Base-by-base conservation (phyloP, 2,797 vertebrate species). In the Bucorvus abyssinicus region DNA sequence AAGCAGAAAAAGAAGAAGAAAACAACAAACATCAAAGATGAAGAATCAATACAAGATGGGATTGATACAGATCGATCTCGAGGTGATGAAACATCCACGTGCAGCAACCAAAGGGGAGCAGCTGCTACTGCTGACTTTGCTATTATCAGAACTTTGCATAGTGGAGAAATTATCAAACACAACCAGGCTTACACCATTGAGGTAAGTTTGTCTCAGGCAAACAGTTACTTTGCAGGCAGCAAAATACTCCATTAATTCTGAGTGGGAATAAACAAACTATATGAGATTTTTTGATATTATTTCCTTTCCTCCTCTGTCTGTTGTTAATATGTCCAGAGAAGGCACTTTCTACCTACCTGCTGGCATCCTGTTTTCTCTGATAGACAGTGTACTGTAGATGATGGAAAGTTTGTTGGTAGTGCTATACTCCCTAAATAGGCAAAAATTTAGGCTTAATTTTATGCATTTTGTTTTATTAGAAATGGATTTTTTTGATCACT, bases 1-100 rank as follows among this genome's bases (percentile, higher is more conserved):
- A 99, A 98, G 91, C 98, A 98, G 97, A 99, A 99, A 90, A 99
- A 98, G 97, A 99, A 98, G 97, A 99, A 98, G 96, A 99, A 98
- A 96, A 78, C 92, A 2, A 94, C 89, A 34, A 97, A 98, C 55
- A 97, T 95, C 70, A 98, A 98, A 97, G 97, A 97, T 87, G 98
- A 98, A 18, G 97, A 97, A 14, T 97, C 96, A 52, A 3, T 96
- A 42, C 95, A 94, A 73, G 95, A 97, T 89, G 97, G 98, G 44
- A 96, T 95, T 27, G 97, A 98, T 89, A 84, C 42, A 21, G 97
- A 96, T 67, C 97, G 96, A 24, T 95, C 97, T 36, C 97, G 90
- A 77, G 97, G 90, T 89, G 97, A 98, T 89, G 98, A 98, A 68
- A 95, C 94, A 75, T 87, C 93, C 69, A 18, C 85, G 14, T 95